These are phyloP conservation scores for Ichneumon xanthorius DNA, from an alignment of 2,888 invertebrate genomes.

Conservation along the genomic window DNA sequence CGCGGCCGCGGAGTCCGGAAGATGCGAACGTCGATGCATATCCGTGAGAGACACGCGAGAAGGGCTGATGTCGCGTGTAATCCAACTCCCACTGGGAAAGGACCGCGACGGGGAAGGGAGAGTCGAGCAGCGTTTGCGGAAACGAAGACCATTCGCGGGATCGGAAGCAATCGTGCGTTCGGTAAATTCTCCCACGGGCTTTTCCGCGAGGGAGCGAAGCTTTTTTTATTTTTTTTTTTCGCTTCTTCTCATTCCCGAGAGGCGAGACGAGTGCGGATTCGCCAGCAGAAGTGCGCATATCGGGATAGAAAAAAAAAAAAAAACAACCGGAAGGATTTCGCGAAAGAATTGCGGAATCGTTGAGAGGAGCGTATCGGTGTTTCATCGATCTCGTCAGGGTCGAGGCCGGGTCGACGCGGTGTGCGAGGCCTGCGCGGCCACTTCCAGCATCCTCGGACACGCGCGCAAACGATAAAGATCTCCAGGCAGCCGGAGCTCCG, in stretches of 20 bases:
- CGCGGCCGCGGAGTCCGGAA: slow-evolving; percentile 5
- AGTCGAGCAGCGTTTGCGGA: slow-evolving; percentile 8
- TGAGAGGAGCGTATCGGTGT: not conserved
- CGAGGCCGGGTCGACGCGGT: not conserved
- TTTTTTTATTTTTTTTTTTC: too few relatives aligned
- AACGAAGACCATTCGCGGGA: not conserved
- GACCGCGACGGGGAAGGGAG: not conserved
- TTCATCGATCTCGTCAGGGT: slow-evolving; percentile 17
- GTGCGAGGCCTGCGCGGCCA: not conserved
- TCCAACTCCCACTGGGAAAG: not conserved
- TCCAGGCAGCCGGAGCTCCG: not conserved
- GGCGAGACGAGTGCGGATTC: not conserved
- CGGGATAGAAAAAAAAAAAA: not conserved
- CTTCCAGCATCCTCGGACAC: not conserved
- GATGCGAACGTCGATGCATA: not conserved
- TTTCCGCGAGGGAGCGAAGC: not conserved
- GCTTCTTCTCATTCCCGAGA: not conserved
- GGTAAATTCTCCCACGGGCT: slow-evolving; percentile 2
- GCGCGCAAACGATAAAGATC: slow-evolving; percentile 27
- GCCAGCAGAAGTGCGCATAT: not conserved
- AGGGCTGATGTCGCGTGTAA: not conserved
- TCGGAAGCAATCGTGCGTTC: not conserved
- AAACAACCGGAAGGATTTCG: not conserved
- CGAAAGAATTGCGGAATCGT: not conserved
- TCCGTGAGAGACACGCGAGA: not conserved